Base-by-base conservation (phyloP, 2,797 vertebrate genomes). In the Emys orbicularis region DNA sequence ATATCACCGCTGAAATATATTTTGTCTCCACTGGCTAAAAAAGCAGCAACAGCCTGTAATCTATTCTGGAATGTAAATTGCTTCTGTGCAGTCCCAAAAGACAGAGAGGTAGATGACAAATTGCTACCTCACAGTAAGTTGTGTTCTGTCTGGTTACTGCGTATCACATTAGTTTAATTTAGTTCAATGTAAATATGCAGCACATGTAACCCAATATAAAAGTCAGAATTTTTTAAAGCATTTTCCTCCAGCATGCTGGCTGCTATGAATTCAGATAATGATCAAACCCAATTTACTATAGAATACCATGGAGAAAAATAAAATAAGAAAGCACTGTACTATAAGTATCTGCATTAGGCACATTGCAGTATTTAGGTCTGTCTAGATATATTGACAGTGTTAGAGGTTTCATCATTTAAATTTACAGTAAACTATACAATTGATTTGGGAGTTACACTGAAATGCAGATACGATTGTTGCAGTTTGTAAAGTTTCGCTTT, bases 71-170 rank as follows among this genome's bases (percentile, higher is more conserved):
- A 47, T 23, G 18, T 29, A 47, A 49, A 4, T 29, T 53, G 16
- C 54, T 37, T 21, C 56, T 59, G 27, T 77, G 27, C 13, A 77
- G 12, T 77, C 74, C 41, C 44, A 47, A 18, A 77, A 76, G 27
- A 7, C 59, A 15, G 23, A 77, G 52, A 8, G 4, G 79, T 87
- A 72, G 37, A 53, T 5, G 3, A 8, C 5, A 8, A 87, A 41
- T 57, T 61, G 8, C 59, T 37, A 37, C 44, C 0, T 44, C 31
- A 50, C 23, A 77, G 34, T 3, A 77, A 83, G 31, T 8, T 77
- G 8, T 41, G 12, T 53, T 92, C 10, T 31, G 16, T 27, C 83
- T 0, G 0, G 31, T 83, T 86, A 2, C 7, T 77, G 23, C 3
- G 15, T 47, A 47, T 47, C 12, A 13, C 0, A 0, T 88, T 81